Base-by-base conservation (phyloP, 2,888 invertebrate genomes). In the Coenonympha glycerion region DNA sequence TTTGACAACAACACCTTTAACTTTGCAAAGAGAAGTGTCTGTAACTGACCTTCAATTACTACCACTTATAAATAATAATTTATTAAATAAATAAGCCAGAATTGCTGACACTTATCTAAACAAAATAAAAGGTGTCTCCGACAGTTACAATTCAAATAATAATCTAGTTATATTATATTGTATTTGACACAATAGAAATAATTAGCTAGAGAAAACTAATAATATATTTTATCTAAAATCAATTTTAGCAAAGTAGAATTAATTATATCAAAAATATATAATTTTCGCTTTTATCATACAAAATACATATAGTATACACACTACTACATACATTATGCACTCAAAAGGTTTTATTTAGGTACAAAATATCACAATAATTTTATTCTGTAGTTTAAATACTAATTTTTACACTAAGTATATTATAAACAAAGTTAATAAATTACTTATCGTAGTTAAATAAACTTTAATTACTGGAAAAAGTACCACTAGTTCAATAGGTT, bases 321-420 rank as follows among this genome's bases (percentile, higher is more conserved):
- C n/a, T n/a, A n/a, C n/a, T n/a, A n/a, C n/a, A n/a, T n/a, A n/a
- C n/a, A n/a, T n/a, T n/a, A n/a, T 15, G 15, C 13, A 44, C 41
- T 2, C 26, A 26, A 16, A 41, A 19, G 18, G 28, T 28, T 13
- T 18, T 22, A 45, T 52, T 52, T 42, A 55, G 55, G 55, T 55
- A 55, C 55, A 48, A 46, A 37, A 33, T 55, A 55, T 55, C 55
- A 55, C 55, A 55, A 47, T 41, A 24, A 11, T 15, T 26, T 24
- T 9, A 40, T 28, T 41, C n/a, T 28, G 11, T 11, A 18, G n/a
- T n/a, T 18, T 36, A 36, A 18, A n/a, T 34, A n/a, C n/a, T 19
- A 36, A 19, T 16, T 2, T 36, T 36, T 36, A 36, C n/a, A n/a
- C 3, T 11, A 30, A 13, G 6, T 6, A 16, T 13, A n/a, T 13